Evolutionary conservation across 35 echinoderm and acorn worm genomes (phyloP).

Genomic region (Ptychodera flava): DNA sequence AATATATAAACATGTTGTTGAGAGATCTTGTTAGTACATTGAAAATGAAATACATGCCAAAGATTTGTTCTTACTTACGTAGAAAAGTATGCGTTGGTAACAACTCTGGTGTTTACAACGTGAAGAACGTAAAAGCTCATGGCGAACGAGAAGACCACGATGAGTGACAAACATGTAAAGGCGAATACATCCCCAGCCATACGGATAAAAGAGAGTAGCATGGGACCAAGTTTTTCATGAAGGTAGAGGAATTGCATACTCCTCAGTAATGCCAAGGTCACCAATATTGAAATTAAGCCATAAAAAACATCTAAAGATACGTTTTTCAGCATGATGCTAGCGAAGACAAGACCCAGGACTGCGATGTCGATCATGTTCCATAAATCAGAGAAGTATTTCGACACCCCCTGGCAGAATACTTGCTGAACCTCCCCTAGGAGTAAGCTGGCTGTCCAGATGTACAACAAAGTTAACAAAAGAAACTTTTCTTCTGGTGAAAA

Average conservation of each 20-base stretch:
- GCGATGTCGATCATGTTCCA: not conserved
- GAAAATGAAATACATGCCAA: no score
- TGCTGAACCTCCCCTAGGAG: not conserved
- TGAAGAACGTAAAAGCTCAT: no score
- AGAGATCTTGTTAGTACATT: no score
- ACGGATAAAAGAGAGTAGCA: not conserved
- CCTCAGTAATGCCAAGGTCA: not conserved
- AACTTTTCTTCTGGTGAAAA: not conserved
- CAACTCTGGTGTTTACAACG: no score
- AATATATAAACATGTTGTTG: no score
- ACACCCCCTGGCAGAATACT: not conserved
- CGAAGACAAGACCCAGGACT: not conserved
- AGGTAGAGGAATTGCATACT: not conserved
- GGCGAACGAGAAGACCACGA: not conserved
- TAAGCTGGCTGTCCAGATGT: not conserved
- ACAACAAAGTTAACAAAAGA: not conserved
- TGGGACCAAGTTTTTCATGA: not conserved
- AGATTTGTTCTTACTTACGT: no score
- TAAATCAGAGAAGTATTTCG: not conserved
- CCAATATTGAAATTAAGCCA: not conserved
- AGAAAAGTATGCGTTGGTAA: no score
- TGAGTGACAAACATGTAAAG: not conserved
- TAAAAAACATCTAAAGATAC: not conserved
- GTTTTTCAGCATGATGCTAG: not conserved
- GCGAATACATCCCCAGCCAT: not conserved